Evolutionary conservation across 2,113 vertebrate genomes (phyloP).

Genomic region (Chloropsis cyanopogon): DNA sequence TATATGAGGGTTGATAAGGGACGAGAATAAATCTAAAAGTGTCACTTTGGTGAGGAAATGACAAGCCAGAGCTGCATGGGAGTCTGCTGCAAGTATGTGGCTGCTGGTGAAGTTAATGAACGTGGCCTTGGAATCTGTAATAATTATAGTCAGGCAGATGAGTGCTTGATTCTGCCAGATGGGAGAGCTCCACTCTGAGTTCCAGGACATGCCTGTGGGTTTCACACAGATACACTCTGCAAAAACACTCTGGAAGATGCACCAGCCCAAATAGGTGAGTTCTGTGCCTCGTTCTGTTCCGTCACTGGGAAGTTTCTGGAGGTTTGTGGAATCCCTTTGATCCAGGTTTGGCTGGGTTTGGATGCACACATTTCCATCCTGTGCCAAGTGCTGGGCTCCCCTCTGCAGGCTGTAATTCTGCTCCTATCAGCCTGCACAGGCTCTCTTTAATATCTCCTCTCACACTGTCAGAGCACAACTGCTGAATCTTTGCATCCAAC

Average conservation of each 20-base stretch:
- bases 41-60: neutral
- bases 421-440: neutral
- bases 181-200: neutral
- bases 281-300: neutral
- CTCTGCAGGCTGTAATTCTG: neutral
- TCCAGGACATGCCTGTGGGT: neutral
- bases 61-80: neutral
- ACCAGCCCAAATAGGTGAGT: neutral
- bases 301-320: neutral
- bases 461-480: neutral
- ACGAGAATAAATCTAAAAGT: neutral
- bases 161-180: constrained; percentile 12
- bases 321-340: neutral
- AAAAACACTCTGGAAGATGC: neutral
- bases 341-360: neutral
- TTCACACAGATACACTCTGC: neutral
- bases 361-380: neutral
- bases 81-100: neutral
- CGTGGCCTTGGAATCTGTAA: constrained; percentile 14
- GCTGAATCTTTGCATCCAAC: neutral
- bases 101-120: neutral
- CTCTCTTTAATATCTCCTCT: neutral
- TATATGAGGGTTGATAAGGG: neutral
- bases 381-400: neutral
- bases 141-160: neutral